Base-by-base conservation (phyloP, 1,140 invertebrate genomes). In the Dendroctonus valens region DNA sequence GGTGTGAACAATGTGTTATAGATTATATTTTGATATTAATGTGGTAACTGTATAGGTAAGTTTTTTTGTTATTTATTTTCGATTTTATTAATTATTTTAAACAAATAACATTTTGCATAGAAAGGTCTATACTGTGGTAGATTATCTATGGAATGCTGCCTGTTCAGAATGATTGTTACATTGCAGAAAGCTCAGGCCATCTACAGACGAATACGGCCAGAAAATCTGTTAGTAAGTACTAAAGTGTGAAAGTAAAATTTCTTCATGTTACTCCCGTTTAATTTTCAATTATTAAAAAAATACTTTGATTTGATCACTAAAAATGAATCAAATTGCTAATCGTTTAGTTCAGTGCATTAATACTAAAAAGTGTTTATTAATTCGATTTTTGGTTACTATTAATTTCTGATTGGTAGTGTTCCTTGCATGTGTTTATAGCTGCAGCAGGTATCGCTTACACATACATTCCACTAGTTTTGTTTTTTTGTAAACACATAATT, bases 101-200 rank as follows among this genome's bases (percentile, higher is more conserved):
- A 41, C 59, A 59, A 63, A 49, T 59, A 57, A 69, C 63, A 68
- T 65, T 42, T 48, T 57, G 60, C 59, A 58, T 69, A 68, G 42
- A 59, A 26, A 50, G 40, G 62, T 55, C 51, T 52, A 42, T 63
- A 52, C 39, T 65, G 59, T 70, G 67, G 67, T 74, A 74, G 73
- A 70, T 64, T 75, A 72, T 76, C 72, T 74, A 72, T 75, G 74
- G 75, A 75, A 76, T 76, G 75, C 70, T 76, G 75, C 74, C 74
- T 76, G 75, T 71, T 75, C 72, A 71, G 74, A 73, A 74, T 75
- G 72, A 73, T 74, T 75, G 73, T 76, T 68, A 64, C 41, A 64
- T 73, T 75, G 66, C 73, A 75, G 74, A 74, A 69, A 52, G 71
- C 58, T 72, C 72, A 59, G 42, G 46, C 46, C 62, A 59, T 46